Evolutionary conservation across 2,113 vertebrate genomes (phyloP).

Genomic region (Datnioides undecimradiatus): DNA sequence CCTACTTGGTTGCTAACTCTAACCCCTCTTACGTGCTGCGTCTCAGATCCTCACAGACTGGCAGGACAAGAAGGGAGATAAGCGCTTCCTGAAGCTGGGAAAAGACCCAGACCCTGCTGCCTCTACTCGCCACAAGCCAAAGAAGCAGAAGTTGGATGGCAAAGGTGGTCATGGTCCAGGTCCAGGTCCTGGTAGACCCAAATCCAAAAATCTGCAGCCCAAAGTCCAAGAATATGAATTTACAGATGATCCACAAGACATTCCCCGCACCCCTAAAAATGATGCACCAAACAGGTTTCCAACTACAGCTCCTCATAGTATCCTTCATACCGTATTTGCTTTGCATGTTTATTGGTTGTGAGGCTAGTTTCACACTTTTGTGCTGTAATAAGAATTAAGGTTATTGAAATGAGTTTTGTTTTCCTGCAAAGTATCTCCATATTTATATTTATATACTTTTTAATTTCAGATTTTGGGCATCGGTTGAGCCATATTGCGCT

Average conservation of each 20-base stretch:
- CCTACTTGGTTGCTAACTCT: background rate
- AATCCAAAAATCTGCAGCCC: conserved; percentile 94
- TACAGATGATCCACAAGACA: conserved; percentile 94
- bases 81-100: conserved; percentile 92
- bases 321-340: background rate
- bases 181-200: conserved; percentile 94
- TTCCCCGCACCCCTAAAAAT: conserved; percentile 97
- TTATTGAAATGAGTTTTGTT: background rate
- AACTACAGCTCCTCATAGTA: background rate
- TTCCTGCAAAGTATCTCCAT: background rate
- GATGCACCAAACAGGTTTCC: conserved; percentile 96
- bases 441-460: background rate
- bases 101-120: conserved; percentile 93
- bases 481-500: conserved; percentile 96
- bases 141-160: conserved; percentile 95
- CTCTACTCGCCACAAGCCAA: conserved; percentile 94
- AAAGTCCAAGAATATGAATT: conserved; percentile 98
- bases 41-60: conserved; percentile 97
- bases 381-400: background rate
- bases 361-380: background rate
- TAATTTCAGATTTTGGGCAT: conserved; percentile 97
- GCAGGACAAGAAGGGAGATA: conserved; percentile 99
- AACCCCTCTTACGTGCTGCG: background rate
- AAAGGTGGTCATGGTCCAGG: conserved; percentile 93
- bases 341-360: background rate